Evolutionary conservation across 2,888 invertebrate genomes (phyloP).

Genomic region (Chrysolina oricalcia): DNA sequence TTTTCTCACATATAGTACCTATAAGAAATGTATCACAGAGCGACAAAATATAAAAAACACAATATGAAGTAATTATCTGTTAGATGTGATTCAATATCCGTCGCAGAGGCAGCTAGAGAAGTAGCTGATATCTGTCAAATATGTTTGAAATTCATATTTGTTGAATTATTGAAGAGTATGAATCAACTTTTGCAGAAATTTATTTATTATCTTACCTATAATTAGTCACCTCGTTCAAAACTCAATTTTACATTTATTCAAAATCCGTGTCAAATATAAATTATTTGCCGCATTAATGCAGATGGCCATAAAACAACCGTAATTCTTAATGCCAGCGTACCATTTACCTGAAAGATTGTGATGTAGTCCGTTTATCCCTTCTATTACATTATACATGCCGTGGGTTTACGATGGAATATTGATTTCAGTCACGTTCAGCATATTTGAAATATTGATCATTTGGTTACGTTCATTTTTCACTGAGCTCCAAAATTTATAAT

Average conservation of each 20-base stretch:
- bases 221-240: too few species aligned
- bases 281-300: neutral
- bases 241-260: neutral
- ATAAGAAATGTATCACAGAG: too few species aligned
- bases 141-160: too few species aligned
- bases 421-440: slow-evolving; percentile 16
- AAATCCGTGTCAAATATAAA: neutral
- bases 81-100: too few species aligned
- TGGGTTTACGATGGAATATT: slow-evolving; percentile 18
- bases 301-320: neutral
- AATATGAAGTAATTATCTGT: too few species aligned
- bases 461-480: slow-evolving; percentile 11
- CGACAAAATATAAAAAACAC: too few species aligned
- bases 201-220: too few species aligned
- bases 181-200: too few species aligned
- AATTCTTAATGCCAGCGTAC: neutral
- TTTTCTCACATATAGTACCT: too few species aligned
- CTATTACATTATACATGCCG: slow-evolving; percentile 12
- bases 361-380: slow-evolving; percentile 19
- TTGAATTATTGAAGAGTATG: too few species aligned
- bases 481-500: neutral
- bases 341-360: slow-evolving; percentile 15
- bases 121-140: too few species aligned
- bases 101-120: too few species aligned
- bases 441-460: slow-evolving; percentile 16